Base-by-base conservation (phyloP, 2,888 invertebrate genomes). In the Alloplasta piceator region DNA sequence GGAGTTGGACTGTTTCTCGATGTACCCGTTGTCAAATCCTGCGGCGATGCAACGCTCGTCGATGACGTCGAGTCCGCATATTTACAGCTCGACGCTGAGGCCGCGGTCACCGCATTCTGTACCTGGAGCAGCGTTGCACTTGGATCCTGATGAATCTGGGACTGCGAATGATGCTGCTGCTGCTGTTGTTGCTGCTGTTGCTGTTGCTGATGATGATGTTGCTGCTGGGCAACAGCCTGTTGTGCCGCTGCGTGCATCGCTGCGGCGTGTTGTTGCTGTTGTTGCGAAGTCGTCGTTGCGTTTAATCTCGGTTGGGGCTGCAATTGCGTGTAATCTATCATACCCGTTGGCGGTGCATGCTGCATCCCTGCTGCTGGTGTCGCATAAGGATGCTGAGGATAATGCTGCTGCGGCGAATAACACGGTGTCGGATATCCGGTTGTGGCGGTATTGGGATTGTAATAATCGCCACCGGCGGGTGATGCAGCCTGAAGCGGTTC, bases 291-390 rank as follows among this genome's bases (percentile, higher is more conserved):
- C 70, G 93, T 92, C 75, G 93, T 93, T 84, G 94, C 94, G 80
- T 94, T 94, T 86, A 97, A 92, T 91, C 97, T 94, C 14, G 93
- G 92, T 87, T 96, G 96, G 6, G 97, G 96, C 89, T 97, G 97
- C 82, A 97, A 92, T 92, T 97, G 97, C 58, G 97, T 97, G 92
- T 97, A 97, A 92, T 97, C 97, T 87, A 97, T 97, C 97, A 97
- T 97, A 79, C 95, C 94, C 78, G 95, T 94, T 71, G 96, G 95
- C 67, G 92, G 89, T 5, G 91, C 84, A 78, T 91, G 92, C 90
- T 96, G 96, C 93, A 96, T 94, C 14, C 92, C 92, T 85, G 95
- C 94, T 6, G 93, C 92, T 86, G 93, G 94, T 80, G 94, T 91
- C 41, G 96, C 96, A 87, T 96, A 96, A 55, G 97, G 96, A 90